These are phyloP conservation scores for Okamejei kenojei DNA, from an alignment of 2,797 vertebrate genomes.

Conservation along the genomic window DNA sequence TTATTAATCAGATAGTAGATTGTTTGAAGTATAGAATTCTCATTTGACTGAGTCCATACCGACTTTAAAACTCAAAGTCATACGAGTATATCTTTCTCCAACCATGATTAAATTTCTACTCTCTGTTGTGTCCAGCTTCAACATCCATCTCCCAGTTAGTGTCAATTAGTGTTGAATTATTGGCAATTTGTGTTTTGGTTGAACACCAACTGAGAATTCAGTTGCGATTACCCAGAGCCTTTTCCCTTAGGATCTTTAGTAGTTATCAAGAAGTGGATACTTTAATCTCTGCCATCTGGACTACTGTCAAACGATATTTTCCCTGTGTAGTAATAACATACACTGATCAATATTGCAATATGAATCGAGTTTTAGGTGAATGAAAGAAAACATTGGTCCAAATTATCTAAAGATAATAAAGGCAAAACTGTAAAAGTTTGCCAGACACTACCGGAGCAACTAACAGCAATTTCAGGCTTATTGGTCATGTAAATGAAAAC, in stretches of 20 bases:
- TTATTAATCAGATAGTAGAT: not conserved
- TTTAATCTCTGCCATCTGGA: not conserved
- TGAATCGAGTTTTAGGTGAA: not conserved
- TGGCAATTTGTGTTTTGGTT: not conserved
- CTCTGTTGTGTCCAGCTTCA: not conserved
- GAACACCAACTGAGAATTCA: not conserved
- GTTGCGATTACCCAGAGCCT: not conserved
- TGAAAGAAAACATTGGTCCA: not conserved
- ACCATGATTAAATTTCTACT: not conserved
- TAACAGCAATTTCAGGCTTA: no score
- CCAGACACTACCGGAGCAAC: no score
- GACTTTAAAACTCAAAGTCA: not conserved
- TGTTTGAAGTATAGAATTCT: not conserved
- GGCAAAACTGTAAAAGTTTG: no score
- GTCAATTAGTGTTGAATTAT: conserved; percentile 21
- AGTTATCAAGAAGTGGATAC: not conserved
- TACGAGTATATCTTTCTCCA: not conserved
- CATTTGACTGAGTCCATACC: not conserved
- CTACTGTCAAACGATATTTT: not conserved
- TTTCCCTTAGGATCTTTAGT: not conserved
- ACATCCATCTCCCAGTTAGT: not conserved
- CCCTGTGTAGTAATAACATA: not conserved
- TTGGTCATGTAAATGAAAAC: no score
- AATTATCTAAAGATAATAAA: no score
- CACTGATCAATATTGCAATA: not conserved